Percentiles rank a stretch among this genome's conserved stretches.
Conservation (phyloP, 2,113 vertebrate genomes). For the Mionectes macconnelli region DNA sequence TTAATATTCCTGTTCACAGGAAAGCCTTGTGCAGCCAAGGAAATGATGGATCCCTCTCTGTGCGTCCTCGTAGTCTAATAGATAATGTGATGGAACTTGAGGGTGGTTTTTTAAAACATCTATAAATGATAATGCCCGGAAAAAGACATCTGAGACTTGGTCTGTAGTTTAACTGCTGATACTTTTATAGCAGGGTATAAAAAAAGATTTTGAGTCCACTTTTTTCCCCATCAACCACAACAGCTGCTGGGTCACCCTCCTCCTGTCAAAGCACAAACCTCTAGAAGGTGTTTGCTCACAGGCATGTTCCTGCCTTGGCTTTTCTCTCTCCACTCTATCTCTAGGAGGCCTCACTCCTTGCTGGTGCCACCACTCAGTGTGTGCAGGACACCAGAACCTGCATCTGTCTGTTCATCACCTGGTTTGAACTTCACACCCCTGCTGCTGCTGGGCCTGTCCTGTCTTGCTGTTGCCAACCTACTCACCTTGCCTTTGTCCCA, state of each 20-base stretch:
- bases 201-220: not conserved
- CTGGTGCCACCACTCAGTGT: not conserved
- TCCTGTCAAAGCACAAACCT: not conserved
- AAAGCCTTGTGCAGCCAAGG: not conserved
- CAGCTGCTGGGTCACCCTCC: not conserved
- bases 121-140: not conserved
- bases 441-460: not conserved
- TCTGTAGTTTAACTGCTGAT: not conserved
- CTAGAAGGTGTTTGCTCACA: not conserved
- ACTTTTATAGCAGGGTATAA: not conserved
- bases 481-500: not conserved
- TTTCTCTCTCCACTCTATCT: not conserved
- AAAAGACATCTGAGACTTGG: not conserved
- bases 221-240: not conserved
- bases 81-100: not conserved
- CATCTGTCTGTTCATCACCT: not conserved
- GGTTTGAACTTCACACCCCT: not conserved
- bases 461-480: conserved; percentile 6
- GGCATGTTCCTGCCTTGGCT: not conserved
- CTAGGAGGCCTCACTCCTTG: not conserved
- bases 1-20: not conserved
- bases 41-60: not conserved
- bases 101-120: not conserved
- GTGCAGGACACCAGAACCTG: not conserved
- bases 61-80: not conserved